Conservation (phyloP, 1,140 invertebrate species). For the Aphis craccivora region DNA sequence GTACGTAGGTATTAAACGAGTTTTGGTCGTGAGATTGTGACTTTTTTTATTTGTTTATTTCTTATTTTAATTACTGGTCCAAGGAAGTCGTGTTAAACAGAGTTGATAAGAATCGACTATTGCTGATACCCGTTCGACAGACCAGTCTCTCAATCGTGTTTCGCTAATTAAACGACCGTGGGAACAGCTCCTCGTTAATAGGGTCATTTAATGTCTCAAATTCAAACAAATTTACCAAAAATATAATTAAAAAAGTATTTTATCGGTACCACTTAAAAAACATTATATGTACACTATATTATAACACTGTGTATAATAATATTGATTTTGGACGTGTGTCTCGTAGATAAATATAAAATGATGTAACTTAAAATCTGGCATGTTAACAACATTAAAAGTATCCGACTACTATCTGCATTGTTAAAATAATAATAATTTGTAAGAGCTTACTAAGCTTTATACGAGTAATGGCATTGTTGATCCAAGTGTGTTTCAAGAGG, state of each 20-base stretch:
- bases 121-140: conserved; percentile 18
- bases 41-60: conserved; percentile 34
- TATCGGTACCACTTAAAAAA: neutral
- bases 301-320: neutral
- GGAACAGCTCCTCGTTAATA: conserved; percentile 15
- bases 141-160: conserved; percentile 45
- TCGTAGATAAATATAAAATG: neutral
- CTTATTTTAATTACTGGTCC: conserved; percentile 43
- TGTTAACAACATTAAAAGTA: neutral
- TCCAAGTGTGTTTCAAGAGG: conserved; percentile 3
- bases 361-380: neutral
- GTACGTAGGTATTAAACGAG: conserved; percentile 20
- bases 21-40: conserved; percentile 52
- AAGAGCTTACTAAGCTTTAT: neutral
- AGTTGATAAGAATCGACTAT: conserved; percentile 46
- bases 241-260: neutral
- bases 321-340: neutral
- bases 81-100: conserved; percentile 41
- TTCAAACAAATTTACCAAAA: conserved; percentile 2
- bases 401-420: neutral
- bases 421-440: neutral
- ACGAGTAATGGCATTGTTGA: neutral
- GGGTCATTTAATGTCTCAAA: conserved; percentile 8
- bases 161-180: conserved; percentile 53
- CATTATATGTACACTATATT: neutral